Percentiles rank a stretch among this genome's conserved stretches.
phyloP scores from a whole-genome alignment of 2,113 vertebrate genomes.

The Isichthys henryi region DNA sequence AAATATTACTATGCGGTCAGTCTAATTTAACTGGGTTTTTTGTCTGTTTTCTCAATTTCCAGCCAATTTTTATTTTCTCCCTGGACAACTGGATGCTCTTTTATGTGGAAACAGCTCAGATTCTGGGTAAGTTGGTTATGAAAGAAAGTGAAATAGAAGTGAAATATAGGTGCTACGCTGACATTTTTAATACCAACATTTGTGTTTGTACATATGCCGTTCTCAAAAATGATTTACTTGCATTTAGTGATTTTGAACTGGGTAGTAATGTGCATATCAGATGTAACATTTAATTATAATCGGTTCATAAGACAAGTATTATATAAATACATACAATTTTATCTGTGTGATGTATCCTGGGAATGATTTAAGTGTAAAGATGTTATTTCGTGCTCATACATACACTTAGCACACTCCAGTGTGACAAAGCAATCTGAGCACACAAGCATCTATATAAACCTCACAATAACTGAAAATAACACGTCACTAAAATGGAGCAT shows the following conservation, averaged over 20 bases:
- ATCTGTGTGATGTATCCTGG: not conserved
- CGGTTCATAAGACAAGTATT: not conserved
- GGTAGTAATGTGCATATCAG: not conserved
- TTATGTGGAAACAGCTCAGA: slow-evolving; percentile 76
- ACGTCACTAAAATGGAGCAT: not conserved
- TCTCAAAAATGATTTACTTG: not conserved
- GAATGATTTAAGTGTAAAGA: not conserved
- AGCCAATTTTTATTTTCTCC: slow-evolving; percentile 71
- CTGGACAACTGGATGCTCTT: slow-evolving; percentile 60
- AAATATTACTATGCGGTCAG: not conserved
- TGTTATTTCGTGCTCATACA: not conserved
- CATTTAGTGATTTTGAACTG: not conserved
- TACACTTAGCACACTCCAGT: not conserved
- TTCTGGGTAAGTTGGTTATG: slow-evolving; percentile 53
- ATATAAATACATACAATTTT: not conserved
- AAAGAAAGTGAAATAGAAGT: not conserved
- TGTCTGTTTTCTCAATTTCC: slow-evolving; percentile 15
- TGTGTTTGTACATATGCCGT: not conserved
- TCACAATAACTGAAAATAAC: not conserved
- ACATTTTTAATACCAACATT: not conserved
- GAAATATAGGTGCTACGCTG: not conserved
- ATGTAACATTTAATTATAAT: not conserved
- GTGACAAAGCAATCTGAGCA: not conserved
- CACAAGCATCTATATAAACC: not conserved
- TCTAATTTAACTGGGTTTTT: not conserved